Evolutionary conservation across 2,797 vertebrate species (phyloP), one percentile per base, ranked within the genome.

Genomic region (Halcyon leucocephala): DNA sequence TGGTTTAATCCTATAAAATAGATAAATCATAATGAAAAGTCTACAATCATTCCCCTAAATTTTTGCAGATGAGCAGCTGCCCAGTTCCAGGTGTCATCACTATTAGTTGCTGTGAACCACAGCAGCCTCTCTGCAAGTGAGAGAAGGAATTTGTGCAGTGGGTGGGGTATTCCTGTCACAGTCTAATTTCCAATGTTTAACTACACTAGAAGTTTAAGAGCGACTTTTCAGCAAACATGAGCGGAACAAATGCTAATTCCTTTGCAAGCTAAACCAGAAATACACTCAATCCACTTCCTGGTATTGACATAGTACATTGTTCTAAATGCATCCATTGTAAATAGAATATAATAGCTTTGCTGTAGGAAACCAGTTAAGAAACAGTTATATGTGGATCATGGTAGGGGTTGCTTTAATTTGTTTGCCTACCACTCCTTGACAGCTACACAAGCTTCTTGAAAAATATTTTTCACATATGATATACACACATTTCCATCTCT

Each of bases 221-320:
- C 21, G 31, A 84, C 49, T 89, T 91, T 95, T 94, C 88, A 92
- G 91, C 90, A 95, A 91, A 90, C 88, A 91, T 0, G 7, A 73
- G 85, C 73, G 93, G 85, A 84, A 94, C 71, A 90, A 96, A 89
- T 58, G 74, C 48, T 90, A 85, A 95, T 78, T 95, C 82, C 88
- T 91, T 88, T 61, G 64, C 90, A 95, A 92, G 81, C 95, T 96
- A 97, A 85, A 93, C 14, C 89, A 93, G 94, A 96, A 96, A 82
- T 74, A 83, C 65, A 89, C 78, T 97, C 91, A 91, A 35, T 93
- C 96, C 95, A 98, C 98, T 99, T 99, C 98, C 98, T 98, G 98
- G 98, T 98, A 98, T 98, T 98, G 98, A 98, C 97, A 97, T 29
- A 97, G 96, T 71, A 97, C 97, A 98, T 98, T 98, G 98, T 98